phyloP scores from a whole-genome alignment of 1,140 invertebrate species.

The Littorina saxatilis region DNA sequence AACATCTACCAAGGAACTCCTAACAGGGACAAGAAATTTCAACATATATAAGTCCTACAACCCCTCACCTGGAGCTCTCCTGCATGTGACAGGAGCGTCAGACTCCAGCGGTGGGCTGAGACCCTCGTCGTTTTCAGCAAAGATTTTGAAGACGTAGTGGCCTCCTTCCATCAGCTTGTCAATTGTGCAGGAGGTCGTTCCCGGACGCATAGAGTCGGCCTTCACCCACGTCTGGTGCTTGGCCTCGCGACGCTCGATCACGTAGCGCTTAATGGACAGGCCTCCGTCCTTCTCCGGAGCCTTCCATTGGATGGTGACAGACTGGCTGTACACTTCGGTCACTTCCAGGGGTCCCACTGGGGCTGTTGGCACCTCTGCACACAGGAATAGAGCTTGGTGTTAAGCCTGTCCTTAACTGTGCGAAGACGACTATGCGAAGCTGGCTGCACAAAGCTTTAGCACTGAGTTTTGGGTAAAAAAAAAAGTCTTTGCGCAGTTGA shows the following conservation, averaged over 20 bases:
- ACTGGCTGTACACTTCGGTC: slow-evolving; percentile 94
- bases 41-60: too few species aligned
- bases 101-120: slow-evolving; percentile 86
- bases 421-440: too few species aligned
- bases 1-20: too few species aligned
- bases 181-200: slow-evolving; percentile 77
- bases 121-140: slow-evolving; percentile 93
- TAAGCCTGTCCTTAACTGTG: too few species aligned
- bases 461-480: too few species aligned
- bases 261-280: slow-evolving; percentile 95
- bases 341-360: slow-evolving; percentile 94
- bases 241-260: slow-evolving; percentile 87
- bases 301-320: slow-evolving; percentile 95
- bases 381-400: slow-evolving; percentile 62
- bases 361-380: slow-evolving; percentile 91
- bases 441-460: too few species aligned
- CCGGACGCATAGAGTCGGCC: slow-evolving; percentile 56
- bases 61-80: slow-evolving; percentile 62
- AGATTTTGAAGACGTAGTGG: slow-evolving; percentile 93
- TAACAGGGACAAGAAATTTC: too few species aligned
- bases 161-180: slow-evolving; percentile 92
- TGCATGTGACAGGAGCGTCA: slow-evolving; percentile 76
- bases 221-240: slow-evolving; percentile 67
- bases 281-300: slow-evolving; percentile 95
- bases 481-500: too few species aligned